Percentiles rank a stretch among this genome's conserved stretches.
Evolutionary conservation across 2,113 vertebrate genomes (phyloP).

Genomic region (Brachypodius melanocephalos): DNA sequence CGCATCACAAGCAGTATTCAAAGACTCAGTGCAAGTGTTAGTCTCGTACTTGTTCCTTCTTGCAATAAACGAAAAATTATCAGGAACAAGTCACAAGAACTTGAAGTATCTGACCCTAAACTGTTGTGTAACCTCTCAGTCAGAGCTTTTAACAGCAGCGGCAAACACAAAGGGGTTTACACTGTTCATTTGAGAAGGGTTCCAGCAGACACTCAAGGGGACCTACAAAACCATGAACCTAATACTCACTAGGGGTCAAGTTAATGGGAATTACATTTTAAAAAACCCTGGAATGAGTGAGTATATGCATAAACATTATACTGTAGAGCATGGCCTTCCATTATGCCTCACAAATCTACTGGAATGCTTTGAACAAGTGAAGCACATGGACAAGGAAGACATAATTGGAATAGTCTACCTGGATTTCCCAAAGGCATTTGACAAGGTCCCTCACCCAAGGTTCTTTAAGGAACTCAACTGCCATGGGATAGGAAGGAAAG

Average conservation of each 20-base stretch:
- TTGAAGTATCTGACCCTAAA: not conserved
- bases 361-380: not conserved
- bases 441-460: slow-evolving; percentile 33
- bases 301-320: not conserved
- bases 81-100: not conserved
- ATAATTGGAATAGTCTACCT: not conserved
- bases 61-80: not conserved
- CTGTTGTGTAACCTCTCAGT: not conserved
- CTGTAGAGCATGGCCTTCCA: not conserved
- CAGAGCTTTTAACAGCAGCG: not conserved
- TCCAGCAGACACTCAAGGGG: not conserved
- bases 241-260: not conserved
- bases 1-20: not conserved
- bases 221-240: not conserved
- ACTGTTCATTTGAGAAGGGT: not conserved
- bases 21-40: not conserved
- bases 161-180: not conserved
- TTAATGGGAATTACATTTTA: not conserved
- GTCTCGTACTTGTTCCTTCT: not conserved
- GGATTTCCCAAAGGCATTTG: slow-evolving; percentile 41
- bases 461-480: slow-evolving; percentile 29
- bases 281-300: not conserved
- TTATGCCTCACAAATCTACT: not conserved
- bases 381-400: not conserved
- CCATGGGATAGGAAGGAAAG: slow-evolving; percentile 14